Evolutionary conservation across 1,140 invertebrate species (phyloP).

Genomic region (Globodera rostochiensis): DNA sequence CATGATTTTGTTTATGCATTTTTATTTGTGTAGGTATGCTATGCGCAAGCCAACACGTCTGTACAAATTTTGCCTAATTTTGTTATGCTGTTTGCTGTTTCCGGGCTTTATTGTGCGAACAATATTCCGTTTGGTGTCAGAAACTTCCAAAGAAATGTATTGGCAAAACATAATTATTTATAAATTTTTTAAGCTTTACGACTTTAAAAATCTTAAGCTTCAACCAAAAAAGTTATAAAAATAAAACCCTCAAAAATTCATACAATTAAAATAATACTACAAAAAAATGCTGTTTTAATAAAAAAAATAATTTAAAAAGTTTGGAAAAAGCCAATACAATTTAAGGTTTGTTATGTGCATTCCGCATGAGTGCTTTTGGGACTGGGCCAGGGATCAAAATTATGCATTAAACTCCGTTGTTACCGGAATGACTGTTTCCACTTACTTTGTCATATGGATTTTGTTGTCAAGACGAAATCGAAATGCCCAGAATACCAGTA

Average conservation of each 20-base stretch:
- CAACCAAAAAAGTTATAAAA: too few relatives aligned
- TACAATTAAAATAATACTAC: too few relatives aligned
- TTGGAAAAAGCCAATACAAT: neutral
- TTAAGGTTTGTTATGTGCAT: conserved; percentile 14
- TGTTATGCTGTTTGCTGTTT: neutral
- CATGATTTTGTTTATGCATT: neutral
- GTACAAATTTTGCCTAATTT: neutral
- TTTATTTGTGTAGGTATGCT: conserved; percentile 2
- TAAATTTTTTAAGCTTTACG: too few relatives aligned
- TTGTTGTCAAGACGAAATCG: neutral
- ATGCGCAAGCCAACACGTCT: neutral
- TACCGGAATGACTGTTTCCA: neutral
- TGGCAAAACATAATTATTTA: too few relatives aligned
- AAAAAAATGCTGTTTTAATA: too few relatives aligned
- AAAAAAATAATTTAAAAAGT: too few relatives aligned
- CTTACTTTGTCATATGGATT: conserved; percentile 19
- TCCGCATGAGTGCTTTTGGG: conserved; percentile 20
- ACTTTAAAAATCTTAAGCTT: too few relatives aligned
- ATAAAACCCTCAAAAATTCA: too few relatives aligned
- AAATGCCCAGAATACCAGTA: neutral
- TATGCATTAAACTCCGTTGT: conserved; percentile 2
- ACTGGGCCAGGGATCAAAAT: conserved; percentile 7
- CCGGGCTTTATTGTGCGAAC: neutral
- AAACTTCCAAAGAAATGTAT: neutral
- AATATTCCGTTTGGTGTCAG: neutral